These are phyloP conservation scores for Cheiracanthium punctorium DNA, from an alignment of 2,888 invertebrate species.

Conservation along the genomic window DNA sequence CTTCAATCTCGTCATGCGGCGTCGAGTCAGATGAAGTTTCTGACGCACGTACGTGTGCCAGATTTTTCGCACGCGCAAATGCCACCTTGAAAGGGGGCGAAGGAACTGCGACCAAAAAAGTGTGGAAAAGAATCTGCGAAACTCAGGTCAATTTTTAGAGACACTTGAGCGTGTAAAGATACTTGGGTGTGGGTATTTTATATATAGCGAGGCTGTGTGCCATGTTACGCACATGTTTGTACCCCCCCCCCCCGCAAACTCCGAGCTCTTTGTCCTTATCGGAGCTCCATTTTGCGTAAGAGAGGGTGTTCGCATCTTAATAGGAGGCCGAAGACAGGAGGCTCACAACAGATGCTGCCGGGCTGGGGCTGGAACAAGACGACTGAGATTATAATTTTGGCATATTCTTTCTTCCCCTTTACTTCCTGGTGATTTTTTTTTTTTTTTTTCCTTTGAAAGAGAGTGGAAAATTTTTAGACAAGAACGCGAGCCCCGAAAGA, in stretches of 20 bases:
- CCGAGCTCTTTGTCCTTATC: constrained; percentile 44
- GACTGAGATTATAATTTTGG: neutral
- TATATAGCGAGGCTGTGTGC: constrained; percentile 57
- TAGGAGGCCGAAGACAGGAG: constrained; percentile 61
- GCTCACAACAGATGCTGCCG: constrained; percentile 59
- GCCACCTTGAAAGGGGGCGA: too few relatives aligned
- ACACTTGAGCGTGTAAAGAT: constrained; percentile 49
- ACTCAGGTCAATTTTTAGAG: constrained; percentile 55
- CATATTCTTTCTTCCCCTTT: neutral
- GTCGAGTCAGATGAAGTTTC: too few relatives aligned
- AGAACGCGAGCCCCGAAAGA: too few relatives aligned
- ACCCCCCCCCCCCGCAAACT: constrained; percentile 20
- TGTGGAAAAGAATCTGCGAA: constrained; percentile 28
- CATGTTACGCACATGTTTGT: constrained; percentile 24
- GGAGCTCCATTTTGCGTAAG: constrained; percentile 51
- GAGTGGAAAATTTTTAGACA: too few relatives aligned
- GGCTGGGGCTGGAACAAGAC: constrained; percentile 4
- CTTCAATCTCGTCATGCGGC: too few relatives aligned
- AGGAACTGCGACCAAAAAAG: neutral
- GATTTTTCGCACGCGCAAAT: too few relatives aligned
- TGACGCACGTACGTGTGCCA: too few relatives aligned
- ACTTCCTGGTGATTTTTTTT: too few relatives aligned
- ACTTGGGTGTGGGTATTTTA: constrained; percentile 52
- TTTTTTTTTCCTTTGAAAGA: too few relatives aligned
- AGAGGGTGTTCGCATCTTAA: constrained; percentile 44